A percentile compares a stretch with the other conserved stretches of the same genome.
Evolutionary conservation across 2,888 invertebrate species (phyloP).

Genomic region (Orthonevra nobilis): DNA sequence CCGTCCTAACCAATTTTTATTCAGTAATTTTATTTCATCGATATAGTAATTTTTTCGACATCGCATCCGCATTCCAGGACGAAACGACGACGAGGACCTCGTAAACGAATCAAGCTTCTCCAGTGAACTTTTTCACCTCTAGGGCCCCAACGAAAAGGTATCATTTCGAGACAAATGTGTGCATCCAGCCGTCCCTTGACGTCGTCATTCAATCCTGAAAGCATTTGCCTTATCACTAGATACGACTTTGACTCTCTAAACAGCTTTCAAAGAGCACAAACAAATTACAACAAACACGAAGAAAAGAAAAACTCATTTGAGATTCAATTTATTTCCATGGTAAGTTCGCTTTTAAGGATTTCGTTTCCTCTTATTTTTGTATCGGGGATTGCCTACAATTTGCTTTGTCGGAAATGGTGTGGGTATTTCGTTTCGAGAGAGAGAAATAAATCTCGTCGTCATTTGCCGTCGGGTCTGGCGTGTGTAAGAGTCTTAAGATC

Average conservation of each 20-base stretch:
- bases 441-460: constrained; percentile 18
- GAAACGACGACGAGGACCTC: constrained; percentile 37
- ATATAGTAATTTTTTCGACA: constrained; percentile 53
- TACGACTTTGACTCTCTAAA: constrained; percentile 38
- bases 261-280: constrained; percentile 54
- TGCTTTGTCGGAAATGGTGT: neutral
- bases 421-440: too few species aligned
- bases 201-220: neutral
- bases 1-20: constrained; percentile 34
- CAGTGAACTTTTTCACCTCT: constrained; percentile 51
- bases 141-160: constrained; percentile 15
- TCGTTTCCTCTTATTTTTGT: constrained; percentile 7
- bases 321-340: constrained; percentile 59
- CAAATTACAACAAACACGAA: constrained; percentile 55
- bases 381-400: neutral
- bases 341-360: constrained; percentile 23
- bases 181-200: neutral
- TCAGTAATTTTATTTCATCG: constrained; percentile 66
- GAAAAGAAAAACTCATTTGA: constrained; percentile 44
- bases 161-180: neutral
- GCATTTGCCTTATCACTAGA: constrained; percentile 50
- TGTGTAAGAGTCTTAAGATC: constrained; percentile 15
- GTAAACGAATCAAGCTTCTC: constrained; percentile 49
- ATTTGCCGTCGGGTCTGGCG: neutral
- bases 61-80: constrained; percentile 26